Base-by-base conservation (phyloP, 2,888 invertebrate species). In the Ophraella communa region DNA sequence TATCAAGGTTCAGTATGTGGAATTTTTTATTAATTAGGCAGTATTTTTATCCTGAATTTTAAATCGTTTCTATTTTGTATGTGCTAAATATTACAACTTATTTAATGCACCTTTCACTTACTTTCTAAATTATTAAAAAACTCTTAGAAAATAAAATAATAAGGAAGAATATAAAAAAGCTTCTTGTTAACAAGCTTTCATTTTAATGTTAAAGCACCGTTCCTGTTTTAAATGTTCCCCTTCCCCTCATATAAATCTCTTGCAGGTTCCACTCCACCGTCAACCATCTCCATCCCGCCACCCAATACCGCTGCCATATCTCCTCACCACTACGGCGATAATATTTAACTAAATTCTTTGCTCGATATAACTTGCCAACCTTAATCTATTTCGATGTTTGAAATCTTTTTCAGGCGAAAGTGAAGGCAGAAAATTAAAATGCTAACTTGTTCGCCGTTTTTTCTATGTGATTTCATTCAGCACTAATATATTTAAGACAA, bases 331-430 rank as follows among this genome's bases (percentile, higher is more conserved):
- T 58, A 71, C 77, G 76, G 78, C 80, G 80, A 81, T 81, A 81
- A 81, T 81, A 81, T 81, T 82, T 81, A 81, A 82, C 79, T 81
- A 81, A 81, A 82, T 81, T 81, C 80, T 78, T 49, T 80, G 79
- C 79, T 80, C 78, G 78, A 80, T 79, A 80, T 79, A 81, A 78
- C 80, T 78, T 77, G 74, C 73, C 72, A 73, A 76, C 75, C 74
- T 75, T 74, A 72, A 74, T 75, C 65, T 69, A 73, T 72, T 68
- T 64, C 69, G 60, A 64, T 68, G 67, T 73, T 67, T 70, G 47
- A 66, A 68, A 71, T 64, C 69, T 67, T 71, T 72, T 71, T 64
- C 62, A 42, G 11, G 23, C 14, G 44, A 39, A 49, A 33, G 30
- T n/a, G 44, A 49, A 49, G 20, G 20, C 11, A 35, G 21, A 35